Percentiles rank a stretch among this genome's conserved stretches.
Evolutionary conservation across 2,113 vertebrate species (phyloP).

Genomic region (Anoura caudifer): DNA sequence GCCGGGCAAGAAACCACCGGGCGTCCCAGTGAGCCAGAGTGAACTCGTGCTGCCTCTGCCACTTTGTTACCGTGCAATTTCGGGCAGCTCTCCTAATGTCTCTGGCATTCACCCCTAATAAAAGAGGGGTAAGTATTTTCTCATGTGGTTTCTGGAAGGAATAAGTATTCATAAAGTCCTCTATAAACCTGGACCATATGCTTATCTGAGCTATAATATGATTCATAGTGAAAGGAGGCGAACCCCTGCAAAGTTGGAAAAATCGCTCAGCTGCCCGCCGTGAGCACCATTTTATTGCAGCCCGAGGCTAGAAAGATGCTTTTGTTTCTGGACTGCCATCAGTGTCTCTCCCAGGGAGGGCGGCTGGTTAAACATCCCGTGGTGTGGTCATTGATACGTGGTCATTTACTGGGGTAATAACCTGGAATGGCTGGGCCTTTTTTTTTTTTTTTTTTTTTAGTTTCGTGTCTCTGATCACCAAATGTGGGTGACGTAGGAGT

Average conservation of each 20-base stretch:
- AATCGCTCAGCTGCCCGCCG: background rate
- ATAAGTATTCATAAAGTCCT: slow-evolving; percentile 31
- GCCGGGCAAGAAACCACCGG: background rate
- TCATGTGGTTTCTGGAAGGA: slow-evolving; percentile 54
- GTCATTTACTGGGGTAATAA: background rate
- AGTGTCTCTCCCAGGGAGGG: background rate
- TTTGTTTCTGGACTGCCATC: slow-evolving; percentile 25
- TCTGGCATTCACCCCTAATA: slow-evolving; percentile 39
- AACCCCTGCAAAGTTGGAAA: background rate
- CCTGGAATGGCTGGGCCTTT: background rate
- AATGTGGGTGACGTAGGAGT: background rate
- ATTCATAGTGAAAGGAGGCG: background rate
- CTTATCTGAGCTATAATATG: background rate
- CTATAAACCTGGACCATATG: slow-evolving; percentile 43
- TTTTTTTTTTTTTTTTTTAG: background rate
- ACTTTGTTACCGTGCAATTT: background rate
- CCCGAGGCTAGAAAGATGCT: background rate
- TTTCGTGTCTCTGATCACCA: background rate
- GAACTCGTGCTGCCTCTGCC: background rate
- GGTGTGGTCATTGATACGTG: background rate
- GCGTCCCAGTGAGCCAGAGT: fast-evolving
- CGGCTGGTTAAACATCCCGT: background rate
- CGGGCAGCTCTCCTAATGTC: background rate
- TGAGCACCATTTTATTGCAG: background rate
- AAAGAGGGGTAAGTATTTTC: slow-evolving; percentile 44